Conservation (phyloP, 2,888 invertebrate species). For the Cenopis cana region DNA sequence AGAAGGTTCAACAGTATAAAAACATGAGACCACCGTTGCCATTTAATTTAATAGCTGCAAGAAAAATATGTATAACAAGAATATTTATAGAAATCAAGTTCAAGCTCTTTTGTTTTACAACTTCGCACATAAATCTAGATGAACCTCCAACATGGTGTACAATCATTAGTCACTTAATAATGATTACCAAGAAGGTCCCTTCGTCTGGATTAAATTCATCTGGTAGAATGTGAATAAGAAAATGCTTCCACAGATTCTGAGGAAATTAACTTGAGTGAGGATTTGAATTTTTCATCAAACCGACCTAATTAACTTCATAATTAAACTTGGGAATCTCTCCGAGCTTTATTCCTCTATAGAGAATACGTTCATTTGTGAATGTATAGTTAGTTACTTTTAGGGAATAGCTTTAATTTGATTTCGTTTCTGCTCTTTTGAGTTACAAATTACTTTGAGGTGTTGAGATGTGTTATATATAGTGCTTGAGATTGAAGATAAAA, state of each 20-base stretch:
- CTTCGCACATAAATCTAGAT: constrained; percentile 10
- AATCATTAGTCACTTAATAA: constrained; percentile 48
- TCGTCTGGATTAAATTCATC: constrained; percentile 67
- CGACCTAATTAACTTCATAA: constrained; percentile 81
- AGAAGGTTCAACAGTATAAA: too few species aligned
- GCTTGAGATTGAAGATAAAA: not conserved
- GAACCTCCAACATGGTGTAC: constrained; percentile 22
- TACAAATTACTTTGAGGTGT: constrained; percentile 19
- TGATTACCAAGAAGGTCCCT: constrained; percentile 54
- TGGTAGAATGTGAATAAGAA: constrained; percentile 68
- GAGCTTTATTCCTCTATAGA: constrained; percentile 70
- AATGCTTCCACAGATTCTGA: constrained; percentile 68
- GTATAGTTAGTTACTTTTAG: constrained; percentile 36
- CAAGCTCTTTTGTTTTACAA: constrained; percentile 10
- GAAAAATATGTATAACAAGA: too few species aligned
- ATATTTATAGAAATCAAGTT: too few species aligned
- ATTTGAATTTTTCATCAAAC: constrained; percentile 82
- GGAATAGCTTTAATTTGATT: constrained; percentile 39
- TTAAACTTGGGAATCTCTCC: constrained; percentile 73
- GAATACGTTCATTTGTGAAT: constrained; percentile 53
- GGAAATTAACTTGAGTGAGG: constrained; percentile 78
- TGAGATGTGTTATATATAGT: not conserved
- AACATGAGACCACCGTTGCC: too few species aligned
- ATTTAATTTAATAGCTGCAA: too few species aligned
- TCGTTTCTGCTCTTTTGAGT: constrained; percentile 8